Evolutionary conservation across 1,140 invertebrate genomes (phyloP).

Genomic region (Lethocerus indicus): DNA sequence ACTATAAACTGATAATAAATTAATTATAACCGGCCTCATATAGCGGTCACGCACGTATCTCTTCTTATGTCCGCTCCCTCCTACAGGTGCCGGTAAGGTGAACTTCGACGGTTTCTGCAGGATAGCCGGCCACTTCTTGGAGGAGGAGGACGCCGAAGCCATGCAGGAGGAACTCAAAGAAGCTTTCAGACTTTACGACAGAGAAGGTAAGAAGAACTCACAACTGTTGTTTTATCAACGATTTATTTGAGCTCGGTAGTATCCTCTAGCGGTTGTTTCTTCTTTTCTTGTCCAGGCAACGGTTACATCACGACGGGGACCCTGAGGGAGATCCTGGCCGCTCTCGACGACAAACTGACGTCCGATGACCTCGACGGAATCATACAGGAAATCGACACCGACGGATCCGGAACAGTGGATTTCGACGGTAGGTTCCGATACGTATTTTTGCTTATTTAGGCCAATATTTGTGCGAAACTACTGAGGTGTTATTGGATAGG

Average conservation of each 20-base stretch:
- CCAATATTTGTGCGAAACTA: neutral
- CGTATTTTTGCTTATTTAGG: too few species aligned
- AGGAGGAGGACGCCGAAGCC: conserved; percentile 79
- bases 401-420: conserved; percentile 81
- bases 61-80: neutral
- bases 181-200: conserved; percentile 65
- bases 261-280: neutral
- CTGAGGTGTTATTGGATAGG: neutral
- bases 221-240: neutral
- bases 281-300: conserved; percentile 43
- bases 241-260: neutral
- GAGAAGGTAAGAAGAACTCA: conserved; percentile 25
- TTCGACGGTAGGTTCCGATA: conserved; percentile 49
- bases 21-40: too few species aligned
- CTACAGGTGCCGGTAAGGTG: conserved; percentile 61
- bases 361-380: conserved; percentile 73
- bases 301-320: conserved; percentile 86
- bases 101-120: conserved; percentile 87
- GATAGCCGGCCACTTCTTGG: conserved; percentile 76
- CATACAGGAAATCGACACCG: conserved; percentile 85
- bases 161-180: conserved; percentile 90
- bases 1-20: too few species aligned
- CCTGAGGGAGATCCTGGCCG: conserved; percentile 75
- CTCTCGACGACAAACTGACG: conserved; percentile 78
- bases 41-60: too few species aligned